Conservation (phyloP, 2,113 vertebrate species). For the Ptilonorhynchus violaceus region DNA sequence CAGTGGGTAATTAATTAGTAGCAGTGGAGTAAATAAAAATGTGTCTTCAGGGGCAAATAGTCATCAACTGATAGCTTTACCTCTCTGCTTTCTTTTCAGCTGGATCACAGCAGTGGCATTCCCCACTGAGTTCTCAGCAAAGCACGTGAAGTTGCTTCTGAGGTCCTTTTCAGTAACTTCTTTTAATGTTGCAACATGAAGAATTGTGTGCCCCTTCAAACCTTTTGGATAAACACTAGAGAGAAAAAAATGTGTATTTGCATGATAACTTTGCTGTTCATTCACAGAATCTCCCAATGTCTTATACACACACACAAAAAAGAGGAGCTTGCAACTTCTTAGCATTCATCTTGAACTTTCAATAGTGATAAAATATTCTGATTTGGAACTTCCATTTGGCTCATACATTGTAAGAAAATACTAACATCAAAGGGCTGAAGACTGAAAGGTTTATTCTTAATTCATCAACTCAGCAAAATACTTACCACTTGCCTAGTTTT, state of each 20-base stretch:
- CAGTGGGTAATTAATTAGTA: not conserved
- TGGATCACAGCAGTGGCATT: slow-evolving; percentile 66
- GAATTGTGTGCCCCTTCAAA: not conserved
- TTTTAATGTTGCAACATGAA: slow-evolving; percentile 37
- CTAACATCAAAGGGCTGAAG: not conserved
- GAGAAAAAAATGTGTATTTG: not conserved
- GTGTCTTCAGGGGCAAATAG: not conserved
- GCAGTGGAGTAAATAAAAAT: not conserved
- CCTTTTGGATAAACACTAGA: not conserved
- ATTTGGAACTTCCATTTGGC: not conserved
- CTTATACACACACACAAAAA: not conserved
- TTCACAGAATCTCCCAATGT: not conserved
- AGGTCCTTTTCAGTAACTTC: slow-evolving; percentile 75
- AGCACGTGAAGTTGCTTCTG: slow-evolving; percentile 74
- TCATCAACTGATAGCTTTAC: slow-evolving; percentile 12
- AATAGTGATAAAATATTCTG: not conserved
- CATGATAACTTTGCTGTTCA: not conserved
- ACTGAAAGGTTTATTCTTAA: not conserved
- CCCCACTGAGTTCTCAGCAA: slow-evolving; percentile 79
- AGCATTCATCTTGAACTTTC: not conserved
- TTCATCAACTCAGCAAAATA: not conserved
- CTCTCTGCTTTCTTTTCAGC: slow-evolving; percentile 71
- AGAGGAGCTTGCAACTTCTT: not conserved
- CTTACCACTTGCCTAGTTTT: not conserved
- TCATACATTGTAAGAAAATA: not conserved